These are phyloP conservation scores for Odontophorus gujanensis DNA, from an alignment of 2,113 vertebrate species.

Conservation along the genomic window DNA sequence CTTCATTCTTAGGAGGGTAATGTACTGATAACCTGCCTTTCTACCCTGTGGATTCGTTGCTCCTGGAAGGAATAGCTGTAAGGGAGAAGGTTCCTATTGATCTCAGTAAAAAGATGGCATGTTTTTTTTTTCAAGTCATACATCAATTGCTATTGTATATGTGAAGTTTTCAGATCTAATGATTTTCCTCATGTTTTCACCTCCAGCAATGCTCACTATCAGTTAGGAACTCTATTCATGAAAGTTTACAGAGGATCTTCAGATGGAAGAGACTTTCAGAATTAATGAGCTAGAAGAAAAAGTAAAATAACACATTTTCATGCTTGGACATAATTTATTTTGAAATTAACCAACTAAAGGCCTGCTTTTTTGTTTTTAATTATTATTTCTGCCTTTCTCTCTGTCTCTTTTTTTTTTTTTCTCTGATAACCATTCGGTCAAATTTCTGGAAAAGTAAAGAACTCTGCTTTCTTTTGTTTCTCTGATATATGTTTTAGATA, in stretches of 20 bases:
- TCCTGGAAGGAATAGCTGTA: neutral
- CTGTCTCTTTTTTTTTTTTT: neutral
- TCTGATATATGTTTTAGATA: neutral
- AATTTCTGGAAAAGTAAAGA: neutral
- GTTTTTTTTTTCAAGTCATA: neutral
- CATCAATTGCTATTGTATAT: neutral
- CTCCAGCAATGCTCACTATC: neutral
- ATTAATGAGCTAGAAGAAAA: neutral
- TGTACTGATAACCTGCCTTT: neutral
- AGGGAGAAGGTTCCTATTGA: neutral
- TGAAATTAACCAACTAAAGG: neutral
- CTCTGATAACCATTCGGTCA: neutral
- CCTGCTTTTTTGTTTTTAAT: neutral
- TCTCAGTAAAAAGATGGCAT: neutral
- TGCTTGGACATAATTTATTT: neutral
- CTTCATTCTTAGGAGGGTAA: neutral
- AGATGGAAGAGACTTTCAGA: neutral
- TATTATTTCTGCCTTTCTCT: neutral
- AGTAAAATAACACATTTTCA: neutral
- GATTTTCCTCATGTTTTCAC: neutral
- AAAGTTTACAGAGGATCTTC: neutral
- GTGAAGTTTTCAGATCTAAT: neutral
- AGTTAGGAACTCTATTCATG: neutral
- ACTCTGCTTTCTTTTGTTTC: neutral
- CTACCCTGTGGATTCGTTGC: neutral